Percentiles rank a stretch among this genome's conserved stretches.
Conservation (phyloP, 2,797 vertebrate species). For the Cuculus canorus region DNA sequence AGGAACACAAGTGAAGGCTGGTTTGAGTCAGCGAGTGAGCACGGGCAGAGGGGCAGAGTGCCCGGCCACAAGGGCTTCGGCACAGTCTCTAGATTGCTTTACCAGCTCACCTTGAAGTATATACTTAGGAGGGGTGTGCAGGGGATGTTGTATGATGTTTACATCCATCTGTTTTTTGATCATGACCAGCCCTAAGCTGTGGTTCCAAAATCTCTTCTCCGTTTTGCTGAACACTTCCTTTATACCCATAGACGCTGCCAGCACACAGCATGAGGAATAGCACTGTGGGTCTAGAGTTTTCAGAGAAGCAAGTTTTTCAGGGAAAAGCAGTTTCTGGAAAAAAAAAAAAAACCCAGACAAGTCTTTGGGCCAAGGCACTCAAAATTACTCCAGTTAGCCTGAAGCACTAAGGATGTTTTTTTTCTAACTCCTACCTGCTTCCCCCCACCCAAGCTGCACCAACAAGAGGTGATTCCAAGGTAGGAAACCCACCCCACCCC, state of each 20-base stretch:
- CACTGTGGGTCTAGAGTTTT: not conserved
- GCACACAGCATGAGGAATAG: not conserved
- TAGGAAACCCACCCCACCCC: not conserved
- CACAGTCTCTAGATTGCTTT: not conserved
- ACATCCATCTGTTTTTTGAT: not conserved
- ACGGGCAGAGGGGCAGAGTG: not conserved
- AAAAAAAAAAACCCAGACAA: not conserved
- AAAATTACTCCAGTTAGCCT: not conserved
- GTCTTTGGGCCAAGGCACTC: not conserved
- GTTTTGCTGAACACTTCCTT: not conserved
- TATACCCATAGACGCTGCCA: not conserved
- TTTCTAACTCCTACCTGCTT: not conserved
- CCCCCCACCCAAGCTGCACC: not conserved
- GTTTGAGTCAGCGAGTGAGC: fast-evolving
- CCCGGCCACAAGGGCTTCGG: not conserved
- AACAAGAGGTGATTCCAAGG: not conserved
- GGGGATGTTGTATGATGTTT: not conserved
- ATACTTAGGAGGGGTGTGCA: not conserved
- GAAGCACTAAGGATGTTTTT: not conserved
- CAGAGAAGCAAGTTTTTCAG: not conserved
- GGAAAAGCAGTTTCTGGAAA: not conserved
- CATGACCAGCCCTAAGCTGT: fast-evolving
- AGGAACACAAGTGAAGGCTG: not conserved
- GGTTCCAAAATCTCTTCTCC: not conserved
- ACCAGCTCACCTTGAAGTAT: not conserved